Percentiles rank a stretch among this genome's conserved stretches.
Conservation (phyloP, 1,140 invertebrate genomes). For the Zaprionus ornatus region DNA sequence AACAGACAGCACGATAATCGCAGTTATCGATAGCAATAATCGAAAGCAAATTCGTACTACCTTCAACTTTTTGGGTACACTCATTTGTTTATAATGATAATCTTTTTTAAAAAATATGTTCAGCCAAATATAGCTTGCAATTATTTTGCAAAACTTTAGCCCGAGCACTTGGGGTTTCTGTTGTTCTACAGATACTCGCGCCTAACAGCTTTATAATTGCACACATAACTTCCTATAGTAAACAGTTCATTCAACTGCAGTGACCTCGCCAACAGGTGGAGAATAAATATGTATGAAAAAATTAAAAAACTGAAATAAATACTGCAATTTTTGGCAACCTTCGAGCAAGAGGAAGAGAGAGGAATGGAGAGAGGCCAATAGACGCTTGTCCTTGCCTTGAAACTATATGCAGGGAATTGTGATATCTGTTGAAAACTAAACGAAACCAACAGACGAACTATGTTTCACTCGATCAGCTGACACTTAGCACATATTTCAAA, state of each 20-base stretch:
- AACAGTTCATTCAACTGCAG: slow-evolving; percentile 57
- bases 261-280: slow-evolving; percentile 44
- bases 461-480: slow-evolving; percentile 48
- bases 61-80: not conserved
- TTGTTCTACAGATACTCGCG: not conserved
- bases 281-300: slow-evolving; percentile 9
- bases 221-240: slow-evolving; percentile 48
- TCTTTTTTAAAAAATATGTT: not conserved
- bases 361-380: slow-evolving; percentile 35
- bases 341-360: slow-evolving; percentile 15
- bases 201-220: slow-evolving; percentile 30
- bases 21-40: not conserved
- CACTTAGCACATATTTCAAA: slow-evolving; percentile 55
- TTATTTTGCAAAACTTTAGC: not conserved
- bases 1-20: not conserved
- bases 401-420: slow-evolving; percentile 5
- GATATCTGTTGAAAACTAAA: slow-evolving; percentile 25
- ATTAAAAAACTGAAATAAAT: slow-evolving; percentile 4
- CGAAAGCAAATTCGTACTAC: not conserved
- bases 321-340: slow-evolving; percentile 46
- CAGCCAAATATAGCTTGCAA: not conserved
- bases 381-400: slow-evolving; percentile 65
- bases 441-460: slow-evolving; percentile 35
- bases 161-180: not conserved
- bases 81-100: not conserved